Base-by-base conservation (phyloP, 2,113 vertebrate genomes). In the Anarrhichthys ocellatus region DNA sequence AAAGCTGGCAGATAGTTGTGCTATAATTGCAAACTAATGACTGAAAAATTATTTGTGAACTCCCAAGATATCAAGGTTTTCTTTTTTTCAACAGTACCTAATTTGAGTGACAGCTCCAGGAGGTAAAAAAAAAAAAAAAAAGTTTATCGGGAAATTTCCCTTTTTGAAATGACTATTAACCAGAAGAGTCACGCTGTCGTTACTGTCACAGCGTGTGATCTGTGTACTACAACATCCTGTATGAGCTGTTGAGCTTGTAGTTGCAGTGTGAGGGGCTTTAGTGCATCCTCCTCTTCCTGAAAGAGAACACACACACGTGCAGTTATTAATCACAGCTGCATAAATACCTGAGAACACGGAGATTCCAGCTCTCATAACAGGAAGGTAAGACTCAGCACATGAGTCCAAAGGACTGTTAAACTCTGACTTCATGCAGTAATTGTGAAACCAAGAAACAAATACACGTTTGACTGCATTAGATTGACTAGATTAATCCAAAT, bases 21-120 rank as follows among this genome's bases (percentile, higher is more conserved):
- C 89, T 89, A 89, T 92, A 91, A 90, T 94, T 91, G 87, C 85
- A 91, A 90, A 92, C 89, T 88, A 91, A 94, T 91, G 86, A 86
- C 83, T 87, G 83, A 82, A 90, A 89, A 85, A 90, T 83, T 77
- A 86, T 91, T 89, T 88, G 78, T 76, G 71, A 88, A 76, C 74
- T 85, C 81, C 54, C 46, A 1, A 72, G 82, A 80, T 80, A 78
- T 85, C 81, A 75, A 77, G 67, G 50, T 34, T 75, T 82, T 71
- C 9, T 27, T n/a, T 64, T n/a, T 58, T 73, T 72, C 42, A 13
- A 1, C 76, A 40, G 42, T 44, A 84, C 76, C 83, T 77, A 46
- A 70, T 85, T 64, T 83, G 87, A 88, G 61, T 85, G 86, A 72
- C 71, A 56, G 87, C 54, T 77, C 40, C 34, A 56, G 69, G 74